Evolutionary conservation across 2,113 vertebrate genomes (phyloP), one percentile per base, ranked within the genome.

Genomic region (Poecilia latipinna): DNA sequence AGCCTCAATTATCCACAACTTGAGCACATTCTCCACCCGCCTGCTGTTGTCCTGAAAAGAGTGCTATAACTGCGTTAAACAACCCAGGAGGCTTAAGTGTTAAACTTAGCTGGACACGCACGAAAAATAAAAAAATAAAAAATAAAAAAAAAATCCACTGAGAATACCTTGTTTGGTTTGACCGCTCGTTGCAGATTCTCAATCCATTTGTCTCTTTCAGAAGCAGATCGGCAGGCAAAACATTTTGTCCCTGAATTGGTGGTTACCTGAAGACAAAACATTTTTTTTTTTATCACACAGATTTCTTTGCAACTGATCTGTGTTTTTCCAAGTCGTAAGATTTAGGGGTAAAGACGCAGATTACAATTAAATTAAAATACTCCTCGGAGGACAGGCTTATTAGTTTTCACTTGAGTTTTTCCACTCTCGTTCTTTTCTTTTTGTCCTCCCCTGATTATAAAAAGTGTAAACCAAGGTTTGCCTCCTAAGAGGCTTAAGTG

Each of bases 1-100:
- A 0, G 97, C 98, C 86, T 99, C 98, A 51, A 99, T 99, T 89
- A 99, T 97, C 98, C 98, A 99, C 62, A 99, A 86, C 88, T 98
- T 98, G 68, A 99, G 94, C 70, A 98, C 97, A 0, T 98, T 98
- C 86, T 99, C 98, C 72, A 97, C 97, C 32, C 97, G 95, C 0
- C 97, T 95, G 91, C 97, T 99, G 93, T 99, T 99, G 89, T 99
- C 97, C 97, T 99, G 93, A 35, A 84, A 84, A 19, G 84, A 86
- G 83, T 83, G 70, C 89, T 92, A 37, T 91, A 86, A 91, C 86
- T 78, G 84, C 65, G 86, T 88, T 82, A 92, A 83, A 85, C 31
- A 33, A 22, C 17, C 29, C 29, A 33, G 62, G 62, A 64, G 17
- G 62, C 8, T 19, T 24, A 8, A 22, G n/a, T n/a, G 19, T 11